Conservation (phyloP, 2,797 vertebrate species). For the Eulemur rubriventer region DNA sequence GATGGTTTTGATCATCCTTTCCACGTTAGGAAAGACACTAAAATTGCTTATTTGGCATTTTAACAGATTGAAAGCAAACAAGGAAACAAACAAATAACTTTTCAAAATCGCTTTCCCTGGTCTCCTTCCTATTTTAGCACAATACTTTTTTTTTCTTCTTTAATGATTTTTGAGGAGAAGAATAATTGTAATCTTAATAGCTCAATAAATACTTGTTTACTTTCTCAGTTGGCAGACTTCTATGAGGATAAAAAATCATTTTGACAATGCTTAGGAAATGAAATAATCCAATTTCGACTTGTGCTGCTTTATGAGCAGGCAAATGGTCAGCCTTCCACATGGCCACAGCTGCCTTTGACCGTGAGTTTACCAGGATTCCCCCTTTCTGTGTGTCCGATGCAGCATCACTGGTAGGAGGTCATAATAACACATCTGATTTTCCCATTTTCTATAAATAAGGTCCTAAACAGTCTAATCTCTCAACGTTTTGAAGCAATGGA, state of each 20-base stretch:
- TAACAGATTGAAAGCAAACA: not conserved
- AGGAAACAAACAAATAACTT: not conserved
- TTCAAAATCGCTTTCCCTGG: not conserved
- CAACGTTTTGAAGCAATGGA: not conserved
- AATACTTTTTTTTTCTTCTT: not conserved
- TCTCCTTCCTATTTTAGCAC: not conserved
- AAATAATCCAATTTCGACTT: not conserved
- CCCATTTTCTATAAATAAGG: not conserved
- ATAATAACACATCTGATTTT: not conserved
- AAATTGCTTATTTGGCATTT: not conserved
- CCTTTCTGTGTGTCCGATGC: not conserved
- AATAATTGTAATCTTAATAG: conserved; percentile 2
- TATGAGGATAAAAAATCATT: not conserved
- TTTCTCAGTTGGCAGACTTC: not conserved
- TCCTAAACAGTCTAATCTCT: not conserved
- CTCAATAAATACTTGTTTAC: conserved; percentile 3
- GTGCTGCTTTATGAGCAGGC: not conserved
- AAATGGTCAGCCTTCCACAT: not conserved
- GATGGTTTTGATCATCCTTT: not conserved
- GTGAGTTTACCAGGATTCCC: not conserved
- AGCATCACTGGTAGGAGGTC: not conserved
- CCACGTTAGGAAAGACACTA: not conserved
- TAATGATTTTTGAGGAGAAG: not conserved
- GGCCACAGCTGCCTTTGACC: not conserved
- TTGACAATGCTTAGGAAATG: not conserved